These are phyloP conservation scores for Mythimna impura DNA, from an alignment of 2,888 invertebrate species.

Conservation along the genomic window DNA sequence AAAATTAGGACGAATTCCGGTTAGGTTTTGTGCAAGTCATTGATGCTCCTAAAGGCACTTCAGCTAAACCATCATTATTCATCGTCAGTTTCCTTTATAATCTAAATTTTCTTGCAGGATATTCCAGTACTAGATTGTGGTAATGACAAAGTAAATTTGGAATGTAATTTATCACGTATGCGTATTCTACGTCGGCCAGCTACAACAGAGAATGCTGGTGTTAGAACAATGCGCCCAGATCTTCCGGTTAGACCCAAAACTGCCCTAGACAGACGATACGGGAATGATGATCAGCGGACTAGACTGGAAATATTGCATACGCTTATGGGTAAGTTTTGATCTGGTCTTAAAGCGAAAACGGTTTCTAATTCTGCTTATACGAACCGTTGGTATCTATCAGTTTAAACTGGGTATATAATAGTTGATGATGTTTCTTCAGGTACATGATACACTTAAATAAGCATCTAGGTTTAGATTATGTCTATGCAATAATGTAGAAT, in stretches of 20 bases:
- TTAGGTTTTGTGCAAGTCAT: background rate
- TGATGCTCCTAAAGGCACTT: too few relatives aligned
- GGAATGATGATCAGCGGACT: constrained; percentile 70
- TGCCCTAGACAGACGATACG: constrained; percentile 70
- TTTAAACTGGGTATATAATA: too few relatives aligned
- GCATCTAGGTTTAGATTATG: background rate
- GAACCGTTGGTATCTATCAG: background rate
- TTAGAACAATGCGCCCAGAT: constrained; percentile 70
- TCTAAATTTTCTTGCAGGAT: constrained; percentile 29
- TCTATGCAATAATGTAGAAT: too few relatives aligned
- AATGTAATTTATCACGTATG: constrained; percentile 6
- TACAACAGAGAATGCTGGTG: constrained; percentile 81
- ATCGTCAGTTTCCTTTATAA: background rate
- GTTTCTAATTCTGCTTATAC: background rate
- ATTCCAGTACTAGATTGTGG: constrained; percentile 34
- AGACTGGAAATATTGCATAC: constrained; percentile 83
- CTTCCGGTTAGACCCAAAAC: constrained; percentile 79
- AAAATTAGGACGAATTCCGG: background rate
- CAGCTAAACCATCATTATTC: too few relatives aligned
- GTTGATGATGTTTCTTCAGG: too few relatives aligned
- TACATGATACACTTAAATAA: background rate
- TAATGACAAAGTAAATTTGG: constrained; percentile 21
- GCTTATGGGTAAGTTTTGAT: constrained; percentile 76
- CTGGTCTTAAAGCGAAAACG: background rate
- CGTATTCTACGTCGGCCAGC: constrained; percentile 76